Base-by-base conservation (phyloP, 2,888 invertebrate species). In the Andrena camellia region DNA sequence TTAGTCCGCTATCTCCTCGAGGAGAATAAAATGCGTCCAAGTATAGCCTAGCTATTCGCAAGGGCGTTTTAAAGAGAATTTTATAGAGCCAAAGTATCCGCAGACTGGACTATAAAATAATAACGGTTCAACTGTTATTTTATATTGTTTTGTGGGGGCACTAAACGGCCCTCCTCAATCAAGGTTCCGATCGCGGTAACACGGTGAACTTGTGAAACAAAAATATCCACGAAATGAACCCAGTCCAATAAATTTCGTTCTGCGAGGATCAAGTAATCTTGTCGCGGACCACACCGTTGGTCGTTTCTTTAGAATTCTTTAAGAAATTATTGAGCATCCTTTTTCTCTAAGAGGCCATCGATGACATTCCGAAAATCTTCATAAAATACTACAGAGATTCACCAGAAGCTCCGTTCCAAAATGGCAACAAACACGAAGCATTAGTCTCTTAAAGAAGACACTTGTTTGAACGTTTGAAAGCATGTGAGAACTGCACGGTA, bases 41-140 rank as follows among this genome's bases (percentile, higher is more conserved):
- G 26, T 52, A 60, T 48, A 17, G 20, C 17, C 17, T 29, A 10
- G 35, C 42, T 23, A 50, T 64, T 59, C 29, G 35, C 23, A n/a
- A 59, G 63, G 23, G 29, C 50, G 1, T 52, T 50, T 69, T 23
- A 33, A 33, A 63, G 10, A 50, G 57, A 23, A 35, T 64, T 68
- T 73, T 66, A 73, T n/a, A 31, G 64, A 60, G 8, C 8, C 60
- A 10, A 7, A n/a, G 13, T n/a, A 23, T 33, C 33, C 23, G 23
- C 52, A 17, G 6, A 62, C 60, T 31, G 31, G 60, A n/a, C 42
- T 31, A 23, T 60, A 62, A 67, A 78, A 60, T 52, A 57, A 67
- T 78, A 78, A 78, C 60, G 67, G 68, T 8, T 57, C 23, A 13
- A 33, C 42, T 68, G 13, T 62, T n/a, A 20, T 10, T 10, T 57